Percentiles rank a stretch among this genome's conserved stretches.
Evolutionary conservation across 2,888 invertebrate genomes (phyloP).

Genomic region (Dolichomitus sp.): DNA sequence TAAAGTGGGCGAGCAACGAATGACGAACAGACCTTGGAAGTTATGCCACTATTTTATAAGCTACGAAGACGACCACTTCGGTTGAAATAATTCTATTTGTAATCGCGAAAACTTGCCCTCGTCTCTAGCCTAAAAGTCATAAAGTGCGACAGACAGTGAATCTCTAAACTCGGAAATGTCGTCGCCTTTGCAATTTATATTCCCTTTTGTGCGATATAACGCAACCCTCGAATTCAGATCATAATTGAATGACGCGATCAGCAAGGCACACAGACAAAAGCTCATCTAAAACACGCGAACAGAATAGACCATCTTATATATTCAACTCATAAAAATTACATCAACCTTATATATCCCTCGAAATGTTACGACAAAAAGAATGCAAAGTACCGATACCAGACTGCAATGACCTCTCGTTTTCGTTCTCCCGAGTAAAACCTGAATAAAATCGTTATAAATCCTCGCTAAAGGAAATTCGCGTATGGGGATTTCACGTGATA

Average conservation of each 20-base stretch:
- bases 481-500: constrained; percentile 34
- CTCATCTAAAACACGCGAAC: background rate
- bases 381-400: constrained; percentile 26
- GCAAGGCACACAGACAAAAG: constrained; percentile 49
- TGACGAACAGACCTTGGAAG: constrained; percentile 59
- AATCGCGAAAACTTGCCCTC: constrained; percentile 42
- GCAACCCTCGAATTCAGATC: constrained; percentile 63
- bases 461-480: constrained; percentile 48
- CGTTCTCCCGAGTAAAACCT: constrained; percentile 5
- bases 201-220: constrained; percentile 29
- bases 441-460: constrained; percentile 64
- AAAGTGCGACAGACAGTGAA: constrained; percentile 71
- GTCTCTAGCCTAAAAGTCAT: constrained; percentile 59
- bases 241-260: constrained; percentile 68
- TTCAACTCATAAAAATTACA: constrained; percentile 58
- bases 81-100: constrained; percentile 58
- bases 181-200: constrained; percentile 38
- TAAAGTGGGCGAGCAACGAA: constrained; percentile 31
- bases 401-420: background rate
- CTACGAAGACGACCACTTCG: constrained; percentile 27
- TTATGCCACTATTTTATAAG: constrained; percentile 53
- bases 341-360: constrained; percentile 12
- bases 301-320: background rate
- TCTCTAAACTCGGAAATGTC: constrained; percentile 55
- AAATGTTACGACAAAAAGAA: constrained; percentile 42